phyloP scores from a whole-genome alignment of 2,888 invertebrate genomes.

The Drosophila buzzatii region DNA sequence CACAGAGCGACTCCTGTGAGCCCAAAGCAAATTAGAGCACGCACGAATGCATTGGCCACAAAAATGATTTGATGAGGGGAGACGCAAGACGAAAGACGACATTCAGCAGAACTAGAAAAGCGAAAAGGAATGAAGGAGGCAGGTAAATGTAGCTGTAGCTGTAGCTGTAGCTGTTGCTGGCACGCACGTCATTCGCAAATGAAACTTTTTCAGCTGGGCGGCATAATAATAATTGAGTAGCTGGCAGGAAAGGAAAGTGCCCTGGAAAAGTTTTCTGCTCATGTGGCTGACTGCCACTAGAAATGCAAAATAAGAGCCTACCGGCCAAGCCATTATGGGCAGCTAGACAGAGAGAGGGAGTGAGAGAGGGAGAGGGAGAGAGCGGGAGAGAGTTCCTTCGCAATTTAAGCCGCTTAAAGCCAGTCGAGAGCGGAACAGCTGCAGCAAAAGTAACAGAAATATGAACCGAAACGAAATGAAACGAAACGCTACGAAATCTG shows the following conservation, averaged over 20 bases:
- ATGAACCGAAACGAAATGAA: slow-evolving; percentile 48
- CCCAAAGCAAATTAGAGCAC: slow-evolving; percentile 71
- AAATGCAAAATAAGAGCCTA: slow-evolving; percentile 64
- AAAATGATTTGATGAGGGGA: slow-evolving; percentile 61
- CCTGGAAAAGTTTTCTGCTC: slow-evolving; percentile 24
- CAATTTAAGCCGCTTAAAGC: slow-evolving; percentile 75
- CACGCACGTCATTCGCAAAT: slow-evolving; percentile 34
- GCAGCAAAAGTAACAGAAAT: slow-evolving; percentile 41
- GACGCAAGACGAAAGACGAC: not conserved
- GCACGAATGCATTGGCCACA: slow-evolving; percentile 74
- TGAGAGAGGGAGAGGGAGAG: not conserved
- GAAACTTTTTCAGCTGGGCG: slow-evolving; percentile 42
- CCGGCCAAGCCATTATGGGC: slow-evolving; percentile 43
- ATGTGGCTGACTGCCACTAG: slow-evolving; percentile 29
- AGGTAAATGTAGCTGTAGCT: slow-evolving; percentile 12
- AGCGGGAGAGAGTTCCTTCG: not conserved
- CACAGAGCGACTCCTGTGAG: slow-evolving; percentile 11
- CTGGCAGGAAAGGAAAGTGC: slow-evolving; percentile 19
- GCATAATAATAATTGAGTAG: slow-evolving; percentile 74
- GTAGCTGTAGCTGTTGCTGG: slow-evolving; percentile 27
- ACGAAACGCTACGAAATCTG: slow-evolving; percentile 43
- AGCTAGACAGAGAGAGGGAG: slow-evolving; percentile 28
- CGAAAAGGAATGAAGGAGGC: not conserved
- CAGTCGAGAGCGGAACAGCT: slow-evolving; percentile 22
- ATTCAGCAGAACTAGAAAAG: not conserved